These are phyloP conservation scores for Tetragonisca angustula DNA, from an alignment of 2,888 invertebrate genomes.

Conservation along the genomic window DNA sequence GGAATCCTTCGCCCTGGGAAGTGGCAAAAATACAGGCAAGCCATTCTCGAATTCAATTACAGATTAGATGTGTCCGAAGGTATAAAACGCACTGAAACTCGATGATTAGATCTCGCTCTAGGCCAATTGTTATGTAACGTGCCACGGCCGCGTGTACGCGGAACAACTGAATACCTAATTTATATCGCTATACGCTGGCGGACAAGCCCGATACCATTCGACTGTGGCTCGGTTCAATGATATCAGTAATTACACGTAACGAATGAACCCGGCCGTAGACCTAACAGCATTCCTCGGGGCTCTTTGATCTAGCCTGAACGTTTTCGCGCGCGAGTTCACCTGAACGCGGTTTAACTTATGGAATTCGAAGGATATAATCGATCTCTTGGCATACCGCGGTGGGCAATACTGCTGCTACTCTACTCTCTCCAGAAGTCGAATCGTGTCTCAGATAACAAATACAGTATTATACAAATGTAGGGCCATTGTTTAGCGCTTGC, in stretches of 20 bases:
- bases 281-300: constrained; percentile 59
- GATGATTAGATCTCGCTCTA: background rate
- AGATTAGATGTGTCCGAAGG: background rate
- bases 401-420: background rate
- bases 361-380: constrained; percentile 56
- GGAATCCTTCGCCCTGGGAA: background rate
- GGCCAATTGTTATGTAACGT: constrained; percentile 26
- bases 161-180: constrained; percentile 42
- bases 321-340: constrained; percentile 54
- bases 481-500: constrained; percentile 15
- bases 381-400: constrained; percentile 42
- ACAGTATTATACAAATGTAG: constrained; percentile 16
- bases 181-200: constrained; percentile 19
- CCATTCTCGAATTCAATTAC: background rate
- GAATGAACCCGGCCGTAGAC: constrained; percentile 34
- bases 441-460: constrained; percentile 32
- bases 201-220: constrained; percentile 37
- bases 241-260: constrained; percentile 54
- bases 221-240: constrained; percentile 45
- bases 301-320: constrained; percentile 55
- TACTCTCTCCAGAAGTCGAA: constrained; percentile 8
- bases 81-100: background rate
- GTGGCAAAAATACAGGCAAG: background rate
- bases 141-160: constrained; percentile 3
- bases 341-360: constrained; percentile 48